Base-by-base conservation (phyloP, 1,140 invertebrate species). In the Apolygus lucorum region DNA sequence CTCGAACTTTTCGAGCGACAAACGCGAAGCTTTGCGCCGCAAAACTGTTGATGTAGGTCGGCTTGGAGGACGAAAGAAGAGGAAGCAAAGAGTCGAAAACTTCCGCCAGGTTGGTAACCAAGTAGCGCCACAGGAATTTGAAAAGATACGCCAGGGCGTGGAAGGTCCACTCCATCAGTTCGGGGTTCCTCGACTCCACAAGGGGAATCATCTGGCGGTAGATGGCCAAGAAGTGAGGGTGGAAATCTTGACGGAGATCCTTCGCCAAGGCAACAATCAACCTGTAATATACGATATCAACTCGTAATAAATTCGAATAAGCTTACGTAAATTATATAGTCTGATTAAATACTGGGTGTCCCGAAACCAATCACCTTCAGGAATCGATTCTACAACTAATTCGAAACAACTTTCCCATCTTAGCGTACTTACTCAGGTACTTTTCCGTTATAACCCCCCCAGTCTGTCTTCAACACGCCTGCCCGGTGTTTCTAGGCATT, bases 21-120 rank as follows among this genome's bases (percentile, higher is more conserved):
- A 93, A 96, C 14, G 93, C 88, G 83, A 97, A 96, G 81, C 91
- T 92, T 80, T 96, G 92, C 1, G 92, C 90, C n/a, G 93, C 92
- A 85, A 96, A 96, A 77, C 88, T 88, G 72, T 88, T 88, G n/a
- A 96, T 87, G 76, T 95, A 93, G 66, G 85, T 82, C 67, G 90
- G 90, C 69, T 85, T 82, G 2, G 81, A 79, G 62, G 88, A 85
- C 71, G 85, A 86, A 2, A 96, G 76, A 0, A 96, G 77, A 0
- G 91, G 90, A 24, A 91, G 78, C 49, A 94, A 85, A 49, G 86
- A 81, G 63, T 87, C 85, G 70, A 93, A 87, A 0, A 94, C 85
- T 28, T 82, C 82, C 49, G 85, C 81, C 54, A 95, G 85, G 77
- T 96, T 88, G 76, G 87, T 89, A 1, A 94, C 84, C 63, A 96